A percentile compares a stretch with the other conserved stretches of the same genome.
Conservation (phyloP, 1,140 invertebrate species). For the Euwallacea similis region DNA sequence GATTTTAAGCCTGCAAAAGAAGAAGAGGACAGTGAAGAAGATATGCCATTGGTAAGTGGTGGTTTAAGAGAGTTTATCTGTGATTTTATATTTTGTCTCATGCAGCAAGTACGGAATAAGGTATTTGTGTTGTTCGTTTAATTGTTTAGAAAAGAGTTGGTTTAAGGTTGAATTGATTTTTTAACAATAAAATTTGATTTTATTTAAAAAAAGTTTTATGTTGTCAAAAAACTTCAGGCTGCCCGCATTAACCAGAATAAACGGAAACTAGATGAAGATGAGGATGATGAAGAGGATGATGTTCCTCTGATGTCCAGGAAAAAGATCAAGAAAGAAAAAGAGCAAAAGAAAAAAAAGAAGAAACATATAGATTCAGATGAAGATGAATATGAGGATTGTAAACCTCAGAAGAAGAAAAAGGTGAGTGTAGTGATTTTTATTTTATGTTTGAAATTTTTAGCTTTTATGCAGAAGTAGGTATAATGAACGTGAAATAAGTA, state of each 20-base stretch:
- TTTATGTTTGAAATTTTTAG: not conserved
- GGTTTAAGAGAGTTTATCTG: not conserved
- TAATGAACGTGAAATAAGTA: too few species aligned
- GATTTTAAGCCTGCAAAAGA: constrained; percentile 55
- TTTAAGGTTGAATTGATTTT: too few species aligned
- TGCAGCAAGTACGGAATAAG: not conserved
- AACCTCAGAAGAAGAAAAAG: constrained; percentile 59
- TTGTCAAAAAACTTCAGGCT: constrained; percentile 26
- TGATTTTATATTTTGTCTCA: constrained; percentile 17
- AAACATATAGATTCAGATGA: constrained; percentile 61
- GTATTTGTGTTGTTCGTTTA: not conserved
- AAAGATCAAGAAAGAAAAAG: constrained; percentile 69
- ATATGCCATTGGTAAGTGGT: constrained; percentile 71
- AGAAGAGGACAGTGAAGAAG: constrained; percentile 69
- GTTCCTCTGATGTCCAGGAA: constrained; percentile 69
- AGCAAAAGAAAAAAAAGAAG: constrained; percentile 60
- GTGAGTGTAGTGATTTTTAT: constrained; percentile 48
- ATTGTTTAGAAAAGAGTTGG: not conserved
- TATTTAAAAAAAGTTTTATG: not conserved
- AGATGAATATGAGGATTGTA: constrained; percentile 64
- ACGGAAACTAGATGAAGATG: constrained; percentile 55
- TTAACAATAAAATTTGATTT: too few species aligned
- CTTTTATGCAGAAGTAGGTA: too few species aligned
- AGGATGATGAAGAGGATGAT: constrained; percentile 67
- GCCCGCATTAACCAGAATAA: constrained; percentile 47